Evolutionary conservation across 2,888 invertebrate species (phyloP).

Genomic region (Meghimatium bilineatum): DNA sequence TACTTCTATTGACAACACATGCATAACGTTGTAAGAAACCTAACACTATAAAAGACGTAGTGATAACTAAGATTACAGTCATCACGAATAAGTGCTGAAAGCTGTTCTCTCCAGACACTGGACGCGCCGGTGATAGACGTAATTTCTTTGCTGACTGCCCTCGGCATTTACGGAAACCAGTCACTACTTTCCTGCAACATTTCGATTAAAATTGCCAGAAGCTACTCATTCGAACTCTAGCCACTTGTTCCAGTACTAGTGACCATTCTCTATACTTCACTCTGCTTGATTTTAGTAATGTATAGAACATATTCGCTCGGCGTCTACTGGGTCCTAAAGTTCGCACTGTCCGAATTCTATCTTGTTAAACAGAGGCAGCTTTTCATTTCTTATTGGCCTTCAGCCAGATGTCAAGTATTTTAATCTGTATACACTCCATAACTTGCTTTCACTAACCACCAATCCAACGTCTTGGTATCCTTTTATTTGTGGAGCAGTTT

Average conservation of each 20-base stretch:
- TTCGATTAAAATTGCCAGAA: slow-evolving; percentile 10
- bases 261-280: background rate
- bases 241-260: background rate
- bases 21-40: too few relatives aligned
- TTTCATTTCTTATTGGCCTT: background rate
- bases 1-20: too few relatives aligned
- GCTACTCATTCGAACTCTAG: background rate
- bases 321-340: slow-evolving; percentile 1
- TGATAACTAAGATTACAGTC: background rate
- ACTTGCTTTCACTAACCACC: background rate
- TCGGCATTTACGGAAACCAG: background rate
- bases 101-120: background rate
- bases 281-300: background rate
- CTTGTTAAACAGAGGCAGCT: background rate
- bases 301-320: background rate
- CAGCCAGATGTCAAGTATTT: background rate
- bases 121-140: background rate
- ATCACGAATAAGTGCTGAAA: background rate
- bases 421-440: background rate
- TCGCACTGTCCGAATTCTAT: background rate
- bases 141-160: background rate
- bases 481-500: too few relatives aligned
- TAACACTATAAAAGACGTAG: background rate
- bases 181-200: background rate
- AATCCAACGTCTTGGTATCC: too few relatives aligned